A percentile compares a stretch with the other conserved stretches of the same genome.
These are phyloP conservation scores for Dryoscopus gambensis DNA, from an alignment of 2,113 vertebrate genomes.

Conservation along the genomic window DNA sequence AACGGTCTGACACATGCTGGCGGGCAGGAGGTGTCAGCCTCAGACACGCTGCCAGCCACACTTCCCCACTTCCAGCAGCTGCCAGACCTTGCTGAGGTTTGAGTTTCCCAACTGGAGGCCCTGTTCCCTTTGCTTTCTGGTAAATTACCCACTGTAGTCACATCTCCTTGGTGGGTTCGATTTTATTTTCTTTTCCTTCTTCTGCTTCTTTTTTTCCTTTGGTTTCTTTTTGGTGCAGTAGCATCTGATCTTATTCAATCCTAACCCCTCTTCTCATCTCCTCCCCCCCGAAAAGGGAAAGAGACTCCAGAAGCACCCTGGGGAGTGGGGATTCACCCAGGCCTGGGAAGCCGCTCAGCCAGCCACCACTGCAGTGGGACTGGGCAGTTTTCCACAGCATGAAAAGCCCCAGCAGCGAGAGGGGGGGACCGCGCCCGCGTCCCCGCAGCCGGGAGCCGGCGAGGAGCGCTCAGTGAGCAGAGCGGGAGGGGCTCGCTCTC, in stretches of 20 bases:
- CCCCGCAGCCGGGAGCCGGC: not conserved
- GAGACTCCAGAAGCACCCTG: not conserved
- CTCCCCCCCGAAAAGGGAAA: no score
- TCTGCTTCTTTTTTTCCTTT: fast-evolving
- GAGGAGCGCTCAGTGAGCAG: fast-evolving
- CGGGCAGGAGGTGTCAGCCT: not conserved
- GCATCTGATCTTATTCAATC: not conserved
- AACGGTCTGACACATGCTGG: not conserved
- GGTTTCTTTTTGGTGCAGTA: not conserved
- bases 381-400: fast-evolving
- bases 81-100: not conserved
- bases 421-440: fast-evolving
- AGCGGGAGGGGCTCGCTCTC: not conserved
- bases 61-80: not conserved
- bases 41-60: not conserved
- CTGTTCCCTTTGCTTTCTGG: not conserved
- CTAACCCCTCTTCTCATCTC: not conserved
- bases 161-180: not conserved
- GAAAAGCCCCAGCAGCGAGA: not conserved
- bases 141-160: not conserved
- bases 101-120: not conserved
- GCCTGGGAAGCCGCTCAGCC: not conserved
- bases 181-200: not conserved
- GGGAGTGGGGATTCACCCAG: not conserved
- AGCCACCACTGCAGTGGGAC: not conserved